These are phyloP conservation scores for Chlamydotis undulata DNA, from an alignment of 2,113 vertebrate species.

Conservation along the genomic window DNA sequence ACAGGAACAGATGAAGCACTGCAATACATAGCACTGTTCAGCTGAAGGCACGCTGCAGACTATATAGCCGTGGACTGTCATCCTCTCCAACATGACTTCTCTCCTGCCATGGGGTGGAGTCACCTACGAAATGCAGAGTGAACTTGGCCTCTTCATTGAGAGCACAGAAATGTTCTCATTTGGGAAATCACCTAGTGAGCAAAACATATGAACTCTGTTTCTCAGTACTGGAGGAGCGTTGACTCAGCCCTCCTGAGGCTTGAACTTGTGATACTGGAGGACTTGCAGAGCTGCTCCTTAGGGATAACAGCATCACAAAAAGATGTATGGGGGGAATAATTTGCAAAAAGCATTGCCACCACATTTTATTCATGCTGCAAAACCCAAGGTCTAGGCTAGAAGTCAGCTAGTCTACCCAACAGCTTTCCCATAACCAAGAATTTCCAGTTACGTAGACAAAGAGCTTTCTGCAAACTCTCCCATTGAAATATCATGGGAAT, in stretches of 20 bases:
- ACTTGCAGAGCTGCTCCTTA: background rate
- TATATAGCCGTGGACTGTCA: background rate
- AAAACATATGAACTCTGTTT: background rate
- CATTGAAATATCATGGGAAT: background rate
- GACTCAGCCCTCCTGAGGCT: background rate
- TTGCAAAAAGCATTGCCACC: background rate
- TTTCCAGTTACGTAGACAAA: background rate
- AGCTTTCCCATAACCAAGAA: background rate
- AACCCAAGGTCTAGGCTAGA: background rate
- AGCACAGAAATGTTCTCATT: background rate
- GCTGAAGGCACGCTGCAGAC: constrained; percentile 10
- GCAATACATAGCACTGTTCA: constrained; percentile 23
- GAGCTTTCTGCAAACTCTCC: background rate
- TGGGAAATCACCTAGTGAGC: background rate
- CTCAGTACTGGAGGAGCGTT: background rate
- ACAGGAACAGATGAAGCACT: constrained; percentile 50
- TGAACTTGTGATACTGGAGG: background rate
- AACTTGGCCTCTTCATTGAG: background rate
- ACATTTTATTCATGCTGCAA: background rate
- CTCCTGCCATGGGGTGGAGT: background rate
- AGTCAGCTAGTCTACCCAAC: background rate
- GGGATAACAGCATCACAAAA: background rate
- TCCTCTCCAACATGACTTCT: background rate
- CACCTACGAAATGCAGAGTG: background rate
- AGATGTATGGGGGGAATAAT: background rate